A percentile compares a stretch with the other conserved stretches of the same genome.
Evolutionary conservation across 2,888 invertebrate genomes (phyloP).

Genomic region (Apotomis turbidana): DNA sequence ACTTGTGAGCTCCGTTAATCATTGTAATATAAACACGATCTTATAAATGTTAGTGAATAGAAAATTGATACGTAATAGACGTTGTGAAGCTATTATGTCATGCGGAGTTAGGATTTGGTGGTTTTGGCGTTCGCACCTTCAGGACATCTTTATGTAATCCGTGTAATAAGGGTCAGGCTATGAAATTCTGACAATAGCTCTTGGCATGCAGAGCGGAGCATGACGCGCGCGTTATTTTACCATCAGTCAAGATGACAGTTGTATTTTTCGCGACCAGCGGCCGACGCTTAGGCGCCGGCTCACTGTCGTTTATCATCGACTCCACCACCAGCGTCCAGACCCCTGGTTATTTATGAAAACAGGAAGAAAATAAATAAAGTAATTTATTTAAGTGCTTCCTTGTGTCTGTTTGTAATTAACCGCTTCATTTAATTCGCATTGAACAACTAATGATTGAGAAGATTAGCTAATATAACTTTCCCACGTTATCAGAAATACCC

Average conservation of each 20-base stretch:
- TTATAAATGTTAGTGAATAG: too few species aligned
- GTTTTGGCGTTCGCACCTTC: slow-evolving; percentile 56
- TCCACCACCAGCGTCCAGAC: slow-evolving; percentile 64
- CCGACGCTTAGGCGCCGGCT: slow-evolving; percentile 77
- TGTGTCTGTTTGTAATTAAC: slow-evolving; percentile 9
- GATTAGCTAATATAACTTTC: too few species aligned
- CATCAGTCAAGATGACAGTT: slow-evolving; percentile 83
- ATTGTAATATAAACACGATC: too few species aligned
- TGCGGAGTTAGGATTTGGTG: slow-evolving; percentile 46
- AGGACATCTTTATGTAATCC: slow-evolving; percentile 63
- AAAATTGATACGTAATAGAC: slow-evolving; percentile 1
- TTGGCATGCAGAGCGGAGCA: slow-evolving; percentile 75
- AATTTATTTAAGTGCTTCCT: slow-evolving; percentile 52
- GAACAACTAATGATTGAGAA: neutral
- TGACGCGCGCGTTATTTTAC: slow-evolving; percentile 78
- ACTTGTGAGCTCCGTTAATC: too few species aligned
- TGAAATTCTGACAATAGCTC: slow-evolving; percentile 73
- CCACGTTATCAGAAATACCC: too few species aligned
- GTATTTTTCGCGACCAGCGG: slow-evolving; percentile 80
- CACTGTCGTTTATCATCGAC: slow-evolving; percentile 77
- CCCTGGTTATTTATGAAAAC: slow-evolving; percentile 71
- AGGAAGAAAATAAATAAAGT: slow-evolving; percentile 57
- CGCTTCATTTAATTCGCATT: neutral
- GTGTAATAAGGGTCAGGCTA: slow-evolving; percentile 69
- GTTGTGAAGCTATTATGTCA: slow-evolving; percentile 35